Evolutionary conservation across 2,113 vertebrate species (phyloP), one percentile per base, ranked within the genome.

Genomic region (Columba livia): DNA sequence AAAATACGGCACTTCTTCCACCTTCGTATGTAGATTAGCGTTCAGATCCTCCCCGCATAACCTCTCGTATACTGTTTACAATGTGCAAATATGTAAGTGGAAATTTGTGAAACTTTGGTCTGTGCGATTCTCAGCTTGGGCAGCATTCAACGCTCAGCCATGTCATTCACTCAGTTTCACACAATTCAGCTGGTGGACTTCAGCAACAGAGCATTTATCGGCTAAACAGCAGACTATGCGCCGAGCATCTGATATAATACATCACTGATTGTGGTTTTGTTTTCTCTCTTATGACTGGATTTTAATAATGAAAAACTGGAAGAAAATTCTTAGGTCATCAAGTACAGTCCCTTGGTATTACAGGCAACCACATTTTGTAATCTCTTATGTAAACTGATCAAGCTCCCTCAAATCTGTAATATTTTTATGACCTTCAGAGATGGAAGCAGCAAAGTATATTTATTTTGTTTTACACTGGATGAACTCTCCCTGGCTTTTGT

Each of bases 381-480:
- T 84, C 79, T 24, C 50, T 89, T 91, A 38, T 28, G 71, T 79
- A 95, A 95, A 93, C 78, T 70, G 50, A 82, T 77, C 40, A 72
- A 95, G 40, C 57, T 86, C 85, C 57, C n/a, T 75, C 77, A 95
- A 95, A 91, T 66, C 74, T 0, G 0, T 85, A 90, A 92, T 94
- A 88, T 84, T 96, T 95, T 93, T 89, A 67, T 88, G 85, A 93
- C 88, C 85, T 95, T 92, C 75, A 94, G 90, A 88, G 73, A 57
- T 29, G 25, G 61, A 12, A 60, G 69, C 32, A 86, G 84, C 51
- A 86, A 91, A 40, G 26, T 38, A 20, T 23, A 44, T 79, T 93
- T 81, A 42, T 87, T 91, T 79, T 48, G 12, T 23, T 57, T 75
- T 84, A 42, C 36, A 58, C 57, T 50, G 24, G 36, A 57, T 21